Base-by-base conservation (phyloP, 2,888 invertebrate species). In the Acronicta psi region DNA sequence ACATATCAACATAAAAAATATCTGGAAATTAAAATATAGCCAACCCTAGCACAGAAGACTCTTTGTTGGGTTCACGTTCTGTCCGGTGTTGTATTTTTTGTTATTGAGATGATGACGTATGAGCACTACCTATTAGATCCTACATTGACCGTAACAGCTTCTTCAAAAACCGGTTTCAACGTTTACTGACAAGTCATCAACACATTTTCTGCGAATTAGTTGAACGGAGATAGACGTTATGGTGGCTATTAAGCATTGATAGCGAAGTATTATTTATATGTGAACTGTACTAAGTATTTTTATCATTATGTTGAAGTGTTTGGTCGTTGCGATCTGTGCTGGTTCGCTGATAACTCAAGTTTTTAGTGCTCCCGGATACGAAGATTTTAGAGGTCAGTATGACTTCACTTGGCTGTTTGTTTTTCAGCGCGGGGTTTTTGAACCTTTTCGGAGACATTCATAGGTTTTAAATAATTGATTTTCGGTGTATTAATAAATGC, bases 381-480 rank as follows among this genome's bases (percentile, higher is more conserved):
- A 63, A 25, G 56, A 67, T 7, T 14, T 49, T n/a, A 61, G 69
- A 80, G 84, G 85, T 86, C 68, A 53, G 73, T 79, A 31, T 55
- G 29, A 11, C 50, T 49, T 64, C 18, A 20, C 44, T 29, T 53
- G 13, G 18, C 38, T 7, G 7, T 44, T 18, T 29, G 25, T 16
- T 37, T 37, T 38, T 38, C 10, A 25, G 11, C 11, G 37, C 13
- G 16, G 58, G 18, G 36, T 49, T 51, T 43, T 45, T 42, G 14
- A 50, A 40, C 47, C 47, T 14, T 3, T 8, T 8, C 2, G 2
- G 13, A 25, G 23, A 49, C 31, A n/a, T n/a, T n/a, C 1, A 1
- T 16, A 10, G 16, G 4, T 52, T 31, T 14, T 14, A 13, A 37
- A 25, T 38, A 11, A 14, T 20, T 6, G 23, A 23, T 17, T 17